phyloP scores from a whole-genome alignment of 2,888 invertebrate genomes.

The Prosopocoilus inquinatus region DNA sequence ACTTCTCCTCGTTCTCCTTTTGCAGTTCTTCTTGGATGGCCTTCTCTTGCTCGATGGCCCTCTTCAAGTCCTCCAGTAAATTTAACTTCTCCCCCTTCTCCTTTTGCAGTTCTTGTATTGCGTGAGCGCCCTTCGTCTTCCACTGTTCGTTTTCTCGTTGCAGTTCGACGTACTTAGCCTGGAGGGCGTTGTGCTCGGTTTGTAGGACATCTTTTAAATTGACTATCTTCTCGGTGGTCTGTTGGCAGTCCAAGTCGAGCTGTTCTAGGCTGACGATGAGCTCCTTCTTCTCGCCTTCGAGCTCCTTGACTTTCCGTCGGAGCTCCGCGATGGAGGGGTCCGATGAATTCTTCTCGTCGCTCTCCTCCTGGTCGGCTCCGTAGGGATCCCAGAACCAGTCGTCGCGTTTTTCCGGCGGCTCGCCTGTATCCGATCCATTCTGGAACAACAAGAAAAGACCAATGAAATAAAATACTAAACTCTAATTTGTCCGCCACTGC shows the following conservation, averaged over 20 bases:
- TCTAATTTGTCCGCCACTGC: too few relatives aligned
- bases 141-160: slow-evolving; percentile 56
- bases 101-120: slow-evolving; percentile 14
- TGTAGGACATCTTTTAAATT: slow-evolving; percentile 44
- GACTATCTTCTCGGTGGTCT: slow-evolving; percentile 44
- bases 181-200: slow-evolving; percentile 42
- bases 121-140: slow-evolving; percentile 30
- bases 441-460: slow-evolving; percentile 28
- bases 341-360: too few relatives aligned
- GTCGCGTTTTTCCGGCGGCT: slow-evolving; percentile 48
- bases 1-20: slow-evolving; percentile 13
- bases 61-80: slow-evolving; percentile 8
- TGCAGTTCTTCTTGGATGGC: slow-evolving; percentile 13
- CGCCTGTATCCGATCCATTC: slow-evolving; percentile 44
- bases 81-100: slow-evolving; percentile 15
- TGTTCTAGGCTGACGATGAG: slow-evolving; percentile 42
- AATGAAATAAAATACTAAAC: too few relatives aligned
- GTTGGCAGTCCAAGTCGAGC: slow-evolving; percentile 47
- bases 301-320: slow-evolving; percentile 22
- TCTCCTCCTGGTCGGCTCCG: slow-evolving; percentile 14
- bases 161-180: slow-evolving; percentile 54
- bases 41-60: too few relatives aligned
- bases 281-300: slow-evolving; percentile 45
- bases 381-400: slow-evolving; percentile 59
- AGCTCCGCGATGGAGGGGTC: slow-evolving; percentile 4